A percentile compares a stretch with the other conserved stretches of the same genome.
Conservation (phyloP, 2,113 vertebrate species). For the Sorex araneus region DNA sequence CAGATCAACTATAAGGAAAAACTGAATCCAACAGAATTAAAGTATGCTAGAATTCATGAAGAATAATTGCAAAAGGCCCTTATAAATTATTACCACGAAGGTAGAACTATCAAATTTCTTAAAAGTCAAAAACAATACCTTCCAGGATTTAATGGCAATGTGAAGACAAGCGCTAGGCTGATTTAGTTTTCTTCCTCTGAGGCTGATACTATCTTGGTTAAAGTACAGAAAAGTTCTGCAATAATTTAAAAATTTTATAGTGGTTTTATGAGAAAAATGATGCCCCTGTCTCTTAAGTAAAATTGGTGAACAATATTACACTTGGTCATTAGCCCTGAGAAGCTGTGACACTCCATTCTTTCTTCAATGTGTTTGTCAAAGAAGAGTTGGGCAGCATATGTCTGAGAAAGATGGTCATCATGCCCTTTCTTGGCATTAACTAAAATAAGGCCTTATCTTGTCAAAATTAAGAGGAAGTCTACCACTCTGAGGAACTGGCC, state of each 20-base stretch:
- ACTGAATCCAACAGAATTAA: slow-evolving; percentile 56
- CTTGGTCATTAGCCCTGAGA: background rate
- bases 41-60: slow-evolving; percentile 8
- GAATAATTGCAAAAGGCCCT: slow-evolving; percentile 51
- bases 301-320: background rate
- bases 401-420: background rate
- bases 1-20: slow-evolving; percentile 69
- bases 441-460: slow-evolving; percentile 9
- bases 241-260: slow-evolving; percentile 21
- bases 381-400: background rate
- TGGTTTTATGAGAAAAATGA: slow-evolving; percentile 2
- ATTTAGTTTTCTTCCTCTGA: background rate
- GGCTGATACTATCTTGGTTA: background rate
- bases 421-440: slow-evolving; percentile 23
- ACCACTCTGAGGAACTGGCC: no score
- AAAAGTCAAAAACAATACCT: background rate
- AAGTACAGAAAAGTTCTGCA: background rate
- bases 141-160: background rate
- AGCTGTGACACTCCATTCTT: background rate
- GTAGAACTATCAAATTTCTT: background rate
- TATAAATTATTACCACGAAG: slow-evolving; percentile 8
- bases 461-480: slow-evolving; percentile 11
- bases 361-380: slow-evolving; percentile 24
- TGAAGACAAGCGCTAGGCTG: background rate
- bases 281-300: background rate